phyloP scores from a whole-genome alignment of 2,113 vertebrate species.

The Cyprinus carpio region DNA sequence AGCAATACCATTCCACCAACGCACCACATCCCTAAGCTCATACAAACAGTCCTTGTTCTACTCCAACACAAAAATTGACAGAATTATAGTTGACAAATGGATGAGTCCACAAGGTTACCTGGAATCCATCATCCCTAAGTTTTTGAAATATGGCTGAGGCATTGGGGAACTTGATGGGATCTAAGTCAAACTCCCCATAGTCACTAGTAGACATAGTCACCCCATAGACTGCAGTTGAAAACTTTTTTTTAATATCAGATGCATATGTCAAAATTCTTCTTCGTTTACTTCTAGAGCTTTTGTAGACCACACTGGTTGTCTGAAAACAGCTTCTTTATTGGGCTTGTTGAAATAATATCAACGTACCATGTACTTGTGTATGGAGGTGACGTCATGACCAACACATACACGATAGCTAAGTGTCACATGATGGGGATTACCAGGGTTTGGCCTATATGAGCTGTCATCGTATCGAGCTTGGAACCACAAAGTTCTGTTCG shows the following conservation, averaged over 20 bases:
- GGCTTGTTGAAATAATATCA: slow-evolving; percentile 91
- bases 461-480: slow-evolving; percentile 87
- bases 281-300: slow-evolving; percentile 84
- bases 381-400: slow-evolving; percentile 85
- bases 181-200: slow-evolving; percentile 90
- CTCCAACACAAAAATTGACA: slow-evolving; percentile 80
- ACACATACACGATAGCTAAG: slow-evolving; percentile 92
- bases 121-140: slow-evolving; percentile 77
- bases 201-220: too few relatives aligned
- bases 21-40: slow-evolving; percentile 82
- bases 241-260: slow-evolving; percentile 77
- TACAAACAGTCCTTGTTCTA: slow-evolving; percentile 83
- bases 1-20: slow-evolving; percentile 92
- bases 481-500: slow-evolving; percentile 79
- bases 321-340: slow-evolving; percentile 79
- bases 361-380: slow-evolving; percentile 93
- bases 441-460: slow-evolving; percentile 79
- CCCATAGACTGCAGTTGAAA: slow-evolving; percentile 87
- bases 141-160: slow-evolving; percentile 82
- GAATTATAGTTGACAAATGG: slow-evolving; percentile 88
- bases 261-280: slow-evolving; percentile 80
- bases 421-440: slow-evolving; percentile 76
- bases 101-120: slow-evolving; percentile 86
- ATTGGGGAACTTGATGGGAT: slow-evolving; percentile 85
- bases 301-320: slow-evolving; percentile 86